Evolutionary conservation across 2,888 invertebrate species (phyloP).

Genomic region (Ariolimax columbianus): DNA sequence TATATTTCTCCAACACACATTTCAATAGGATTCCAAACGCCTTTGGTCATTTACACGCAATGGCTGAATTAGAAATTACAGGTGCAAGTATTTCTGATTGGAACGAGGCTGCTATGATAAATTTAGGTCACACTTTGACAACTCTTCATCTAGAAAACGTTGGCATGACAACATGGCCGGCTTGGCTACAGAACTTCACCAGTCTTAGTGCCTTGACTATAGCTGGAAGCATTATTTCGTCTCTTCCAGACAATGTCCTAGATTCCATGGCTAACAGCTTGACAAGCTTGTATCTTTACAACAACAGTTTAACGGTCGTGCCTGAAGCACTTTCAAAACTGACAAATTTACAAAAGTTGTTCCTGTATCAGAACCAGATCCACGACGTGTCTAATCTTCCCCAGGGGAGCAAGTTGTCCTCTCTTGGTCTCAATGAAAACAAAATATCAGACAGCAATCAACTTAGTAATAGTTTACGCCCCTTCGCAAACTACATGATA

Average conservation of each 20-base stretch:
- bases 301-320: background rate
- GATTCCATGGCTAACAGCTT: background rate
- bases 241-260: background rate
- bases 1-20: background rate
- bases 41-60: background rate
- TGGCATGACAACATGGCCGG: background rate
- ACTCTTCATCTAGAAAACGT: background rate
- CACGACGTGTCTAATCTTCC: background rate
- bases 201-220: background rate
- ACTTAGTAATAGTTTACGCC: background rate
- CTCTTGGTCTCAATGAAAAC: background rate
- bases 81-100: background rate
- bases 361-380: background rate
- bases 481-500: background rate
- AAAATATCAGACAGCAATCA: background rate
- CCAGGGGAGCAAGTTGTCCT: background rate
- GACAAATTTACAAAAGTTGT: background rate
- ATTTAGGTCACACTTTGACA: background rate
- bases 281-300: background rate
- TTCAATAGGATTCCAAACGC: slow-evolving; percentile 5
- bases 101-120: background rate
- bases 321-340: background rate
- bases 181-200: slow-evolving; percentile 11
- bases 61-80: background rate
- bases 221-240: background rate